Conservation (phyloP, 2,113 vertebrate genomes). For the Pseudonaja textilis region DNA sequence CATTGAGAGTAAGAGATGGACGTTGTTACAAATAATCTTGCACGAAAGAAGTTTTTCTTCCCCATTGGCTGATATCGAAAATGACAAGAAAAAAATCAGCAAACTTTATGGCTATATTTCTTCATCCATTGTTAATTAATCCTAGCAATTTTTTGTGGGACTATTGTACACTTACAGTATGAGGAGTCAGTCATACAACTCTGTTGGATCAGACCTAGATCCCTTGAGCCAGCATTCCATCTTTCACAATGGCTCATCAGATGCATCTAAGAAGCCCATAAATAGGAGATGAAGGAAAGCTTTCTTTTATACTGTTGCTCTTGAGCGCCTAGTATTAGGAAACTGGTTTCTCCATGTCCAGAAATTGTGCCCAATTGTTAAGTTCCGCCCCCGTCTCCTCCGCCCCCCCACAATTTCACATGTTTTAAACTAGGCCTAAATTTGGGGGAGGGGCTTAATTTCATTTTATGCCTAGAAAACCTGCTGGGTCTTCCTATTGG, state of each 20-base stretch:
- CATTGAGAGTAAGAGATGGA: not conserved
- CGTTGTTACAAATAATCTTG: not conserved
- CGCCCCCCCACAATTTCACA: no score
- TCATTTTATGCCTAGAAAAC: no score
- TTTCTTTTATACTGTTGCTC: not conserved
- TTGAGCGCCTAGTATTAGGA: not conserved
- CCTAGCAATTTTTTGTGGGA: not conserved
- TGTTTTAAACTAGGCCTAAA: no score
- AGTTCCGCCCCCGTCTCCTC: accelerated
- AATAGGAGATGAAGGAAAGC: not conserved
- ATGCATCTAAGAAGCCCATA: not conserved
- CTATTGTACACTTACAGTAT: not conserved
- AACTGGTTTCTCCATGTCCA: not conserved
- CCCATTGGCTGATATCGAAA: not conserved
- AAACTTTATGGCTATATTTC: not conserved
- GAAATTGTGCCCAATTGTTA: not conserved
- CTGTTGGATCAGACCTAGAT: not conserved
- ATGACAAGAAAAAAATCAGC: not conserved
- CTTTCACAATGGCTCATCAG: not conserved
- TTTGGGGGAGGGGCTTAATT: no score
- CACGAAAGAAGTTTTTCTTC: not conserved
- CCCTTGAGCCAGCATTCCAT: not conserved
- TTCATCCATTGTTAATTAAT: not conserved
- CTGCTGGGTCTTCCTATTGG: no score
- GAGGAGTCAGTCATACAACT: not conserved